Percentiles rank a stretch among this genome's conserved stretches.
These are phyloP conservation scores for Colostygia pectinataria DNA, from an alignment of 2,888 invertebrate genomes.

Conservation along the genomic window DNA sequence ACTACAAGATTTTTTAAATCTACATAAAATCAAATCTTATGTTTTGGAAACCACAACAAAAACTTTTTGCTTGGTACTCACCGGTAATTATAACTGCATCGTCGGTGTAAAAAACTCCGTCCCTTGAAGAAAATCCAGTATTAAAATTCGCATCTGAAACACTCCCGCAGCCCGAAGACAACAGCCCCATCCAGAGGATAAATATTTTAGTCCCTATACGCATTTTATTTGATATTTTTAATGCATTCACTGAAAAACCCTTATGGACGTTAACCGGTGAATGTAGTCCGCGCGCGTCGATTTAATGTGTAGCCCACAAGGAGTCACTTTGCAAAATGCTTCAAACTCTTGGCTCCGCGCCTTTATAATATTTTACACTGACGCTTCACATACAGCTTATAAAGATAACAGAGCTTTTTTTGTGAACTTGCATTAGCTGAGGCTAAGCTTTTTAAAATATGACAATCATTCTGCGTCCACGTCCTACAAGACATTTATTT, in stretches of 20 bases:
- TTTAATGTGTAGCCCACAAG: conserved; percentile 70
- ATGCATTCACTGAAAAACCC: conserved; percentile 51
- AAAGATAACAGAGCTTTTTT: conserved; percentile 77
- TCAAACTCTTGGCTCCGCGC: conserved; percentile 59
- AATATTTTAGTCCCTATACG: conserved; percentile 54
- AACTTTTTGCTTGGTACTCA: too few relatives aligned
- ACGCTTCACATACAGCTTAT: conserved; percentile 73
- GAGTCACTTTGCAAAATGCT: conserved; percentile 79
- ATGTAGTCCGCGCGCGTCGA: conserved; percentile 49
- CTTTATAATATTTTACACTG: conserved; percentile 78
- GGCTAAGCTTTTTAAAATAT: conserved; percentile 61
- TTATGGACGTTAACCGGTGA: conserved; percentile 27
- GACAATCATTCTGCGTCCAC: conserved; percentile 58
- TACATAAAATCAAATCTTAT: too few relatives aligned
- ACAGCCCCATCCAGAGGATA: conserved; percentile 54
- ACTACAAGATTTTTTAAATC: too few relatives aligned
- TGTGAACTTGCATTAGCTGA: conserved; percentile 63
- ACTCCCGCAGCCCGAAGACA: conserved; percentile 59
- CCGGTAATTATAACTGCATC: conserved; percentile 78
- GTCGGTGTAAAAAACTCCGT: conserved; percentile 71
- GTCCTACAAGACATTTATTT: conserved; percentile 55
- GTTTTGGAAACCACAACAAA: too few relatives aligned
- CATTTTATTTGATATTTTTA: conserved; percentile 47
- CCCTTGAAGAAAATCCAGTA: conserved; percentile 65
- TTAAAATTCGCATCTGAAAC: conserved; percentile 45